Conservation (phyloP, 1,140 invertebrate species). For the Drosophila kepulauana region DNA sequence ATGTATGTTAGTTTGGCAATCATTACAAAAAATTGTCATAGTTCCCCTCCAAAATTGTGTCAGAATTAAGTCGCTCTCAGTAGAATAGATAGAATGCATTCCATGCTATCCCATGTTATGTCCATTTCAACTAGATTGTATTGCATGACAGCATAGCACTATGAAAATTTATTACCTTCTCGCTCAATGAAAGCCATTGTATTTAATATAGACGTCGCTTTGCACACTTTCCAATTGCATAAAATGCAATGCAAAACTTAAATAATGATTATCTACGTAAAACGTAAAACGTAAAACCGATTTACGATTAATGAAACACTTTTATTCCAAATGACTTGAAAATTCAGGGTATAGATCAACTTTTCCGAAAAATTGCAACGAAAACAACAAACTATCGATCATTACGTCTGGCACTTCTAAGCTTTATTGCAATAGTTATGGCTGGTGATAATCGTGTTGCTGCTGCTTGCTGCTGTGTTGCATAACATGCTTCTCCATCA, state of each 20-base stretch:
- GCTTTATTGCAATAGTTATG: no score
- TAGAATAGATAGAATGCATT: neutral
- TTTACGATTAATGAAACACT: neutral
- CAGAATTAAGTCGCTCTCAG: neutral
- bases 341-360: no score
- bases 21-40: neutral
- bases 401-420: no score
- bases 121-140: neutral
- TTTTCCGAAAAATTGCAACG: no score
- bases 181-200: conserved; percentile 1
- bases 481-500: no score
- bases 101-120: neutral
- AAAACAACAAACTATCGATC: no score
- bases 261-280: neutral
- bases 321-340: no score
- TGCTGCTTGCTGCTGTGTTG: no score
- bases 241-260: neutral
- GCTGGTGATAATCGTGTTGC: no score
- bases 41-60: neutral
- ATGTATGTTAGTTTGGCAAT: neutral
- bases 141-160: neutral
- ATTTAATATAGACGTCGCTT: neutral
- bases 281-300: neutral
- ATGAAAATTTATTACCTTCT: neutral
- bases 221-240: neutral